Conservation (phyloP, 2,113 vertebrate species). For the Brienomyrus longianalis region DNA sequence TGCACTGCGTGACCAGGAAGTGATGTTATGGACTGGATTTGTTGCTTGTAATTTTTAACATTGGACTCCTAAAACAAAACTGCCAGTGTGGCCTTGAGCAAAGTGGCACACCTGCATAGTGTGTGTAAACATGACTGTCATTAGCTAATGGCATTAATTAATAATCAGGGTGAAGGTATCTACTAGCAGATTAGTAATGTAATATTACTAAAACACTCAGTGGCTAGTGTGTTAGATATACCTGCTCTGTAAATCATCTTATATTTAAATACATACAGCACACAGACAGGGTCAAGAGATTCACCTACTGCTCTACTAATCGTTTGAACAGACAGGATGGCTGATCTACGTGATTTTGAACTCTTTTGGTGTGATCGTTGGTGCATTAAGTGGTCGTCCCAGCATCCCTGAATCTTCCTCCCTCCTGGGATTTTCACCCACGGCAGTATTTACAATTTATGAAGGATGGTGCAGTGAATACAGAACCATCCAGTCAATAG, state of each 20-base stretch:
- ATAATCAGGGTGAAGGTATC: not conserved
- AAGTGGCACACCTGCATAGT: not conserved
- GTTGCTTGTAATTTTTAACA: not conserved
- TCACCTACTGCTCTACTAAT: not conserved
- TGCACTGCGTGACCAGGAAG: not conserved
- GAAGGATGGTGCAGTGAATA: not conserved
- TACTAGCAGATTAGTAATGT: not conserved
- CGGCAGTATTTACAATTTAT: not conserved
- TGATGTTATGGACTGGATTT: not conserved
- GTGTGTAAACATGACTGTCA: not conserved
- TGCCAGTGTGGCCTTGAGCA: not conserved
- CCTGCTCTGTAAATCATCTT: not conserved
- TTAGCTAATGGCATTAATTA: not conserved
- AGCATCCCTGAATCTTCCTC: not conserved
- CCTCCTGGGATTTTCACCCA: not conserved
- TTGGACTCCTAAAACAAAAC: not conserved
- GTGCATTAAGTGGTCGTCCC: not conserved
- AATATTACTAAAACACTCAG: not conserved
- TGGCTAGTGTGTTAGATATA: not conserved
- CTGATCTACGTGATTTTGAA: not conserved
- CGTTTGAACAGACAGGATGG: not conserved
- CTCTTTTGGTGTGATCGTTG: not conserved
- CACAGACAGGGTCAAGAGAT: not conserved
- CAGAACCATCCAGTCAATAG: not conserved
- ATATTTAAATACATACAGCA: not conserved